Evolutionary conservation across 2,113 vertebrate species (phyloP).

Genomic region (Progne subis): DNA sequence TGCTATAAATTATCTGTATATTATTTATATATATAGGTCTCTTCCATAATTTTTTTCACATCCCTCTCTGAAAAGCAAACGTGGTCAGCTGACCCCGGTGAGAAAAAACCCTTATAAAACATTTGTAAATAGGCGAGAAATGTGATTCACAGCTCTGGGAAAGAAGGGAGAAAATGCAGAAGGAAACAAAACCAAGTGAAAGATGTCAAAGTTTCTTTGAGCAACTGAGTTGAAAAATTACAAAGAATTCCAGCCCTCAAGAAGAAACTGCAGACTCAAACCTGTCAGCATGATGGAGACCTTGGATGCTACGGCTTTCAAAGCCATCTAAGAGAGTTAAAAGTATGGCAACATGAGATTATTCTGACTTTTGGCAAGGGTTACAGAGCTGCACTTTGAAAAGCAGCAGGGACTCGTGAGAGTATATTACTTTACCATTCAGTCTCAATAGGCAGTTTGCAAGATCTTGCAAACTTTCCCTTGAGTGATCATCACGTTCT

Average conservation of each 20-base stretch:
- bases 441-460: slow-evolving; percentile 16
- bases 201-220: not conserved
- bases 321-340: slow-evolving; percentile 7
- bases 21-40: not conserved
- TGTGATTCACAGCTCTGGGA: not conserved
- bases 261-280: not conserved
- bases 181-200: not conserved
- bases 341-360: slow-evolving; percentile 18
- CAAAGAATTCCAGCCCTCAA: not conserved
- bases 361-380: slow-evolving; percentile 26
- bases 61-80: not conserved
- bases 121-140: not conserved
- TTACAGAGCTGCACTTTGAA: slow-evolving; percentile 27
- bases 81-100: accelerated
- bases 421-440: slow-evolving; percentile 1
- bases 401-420: slow-evolving; percentile 20
- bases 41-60: not conserved
- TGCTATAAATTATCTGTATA: not conserved
- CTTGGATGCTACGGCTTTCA: not conserved
- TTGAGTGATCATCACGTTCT: slow-evolving; percentile 17
- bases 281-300: not conserved
- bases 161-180: not conserved
- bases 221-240: not conserved
- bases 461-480: slow-evolving; percentile 33
- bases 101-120: not conserved